Percentiles rank a stretch among this genome's conserved stretches.
Evolutionary conservation across 2,888 invertebrate genomes (phyloP).

Genomic region (Melinaea menophilus): DNA sequence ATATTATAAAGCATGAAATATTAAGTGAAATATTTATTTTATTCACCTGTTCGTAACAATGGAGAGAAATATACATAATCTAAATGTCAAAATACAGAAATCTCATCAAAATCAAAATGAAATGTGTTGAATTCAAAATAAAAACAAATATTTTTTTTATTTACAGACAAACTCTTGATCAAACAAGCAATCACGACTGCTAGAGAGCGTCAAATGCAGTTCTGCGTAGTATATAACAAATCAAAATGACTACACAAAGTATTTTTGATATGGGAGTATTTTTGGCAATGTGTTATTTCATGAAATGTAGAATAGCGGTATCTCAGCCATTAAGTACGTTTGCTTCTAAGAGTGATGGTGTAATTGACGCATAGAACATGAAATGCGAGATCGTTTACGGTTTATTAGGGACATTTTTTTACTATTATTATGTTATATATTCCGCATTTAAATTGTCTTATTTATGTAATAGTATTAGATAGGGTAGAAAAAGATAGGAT

Average conservation of each 20-base stretch:
- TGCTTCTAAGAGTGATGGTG: not conserved
- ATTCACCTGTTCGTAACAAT: not conserved
- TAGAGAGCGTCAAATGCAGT: too few species aligned
- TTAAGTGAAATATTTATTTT: conserved; percentile 1
- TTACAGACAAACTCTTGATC: too few species aligned
- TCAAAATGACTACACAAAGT: too few species aligned
- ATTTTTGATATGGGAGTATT: too few species aligned
- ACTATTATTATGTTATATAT: conserved; percentile 4
- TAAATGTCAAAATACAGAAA: not conserved
- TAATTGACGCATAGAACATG: conserved; percentile 2
- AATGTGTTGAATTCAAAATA: not conserved
- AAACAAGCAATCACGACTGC: too few species aligned
- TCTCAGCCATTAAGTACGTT: not conserved
- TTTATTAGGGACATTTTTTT: not conserved
- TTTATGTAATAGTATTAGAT: not conserved
- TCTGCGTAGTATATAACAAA: too few species aligned
- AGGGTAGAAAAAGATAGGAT: too few species aligned
- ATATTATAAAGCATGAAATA: not conserved
- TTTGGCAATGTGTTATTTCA: too few species aligned
- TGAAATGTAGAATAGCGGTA: not conserved
- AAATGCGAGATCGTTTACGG: not conserved
- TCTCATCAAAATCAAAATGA: not conserved
- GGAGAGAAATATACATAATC: not conserved
- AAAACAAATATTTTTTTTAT: too few species aligned
- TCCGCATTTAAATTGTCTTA: not conserved